Evolutionary conservation across 1,140 invertebrate species (phyloP), one percentile per base, ranked within the genome.

Genomic region (Samia ricini): DNA sequence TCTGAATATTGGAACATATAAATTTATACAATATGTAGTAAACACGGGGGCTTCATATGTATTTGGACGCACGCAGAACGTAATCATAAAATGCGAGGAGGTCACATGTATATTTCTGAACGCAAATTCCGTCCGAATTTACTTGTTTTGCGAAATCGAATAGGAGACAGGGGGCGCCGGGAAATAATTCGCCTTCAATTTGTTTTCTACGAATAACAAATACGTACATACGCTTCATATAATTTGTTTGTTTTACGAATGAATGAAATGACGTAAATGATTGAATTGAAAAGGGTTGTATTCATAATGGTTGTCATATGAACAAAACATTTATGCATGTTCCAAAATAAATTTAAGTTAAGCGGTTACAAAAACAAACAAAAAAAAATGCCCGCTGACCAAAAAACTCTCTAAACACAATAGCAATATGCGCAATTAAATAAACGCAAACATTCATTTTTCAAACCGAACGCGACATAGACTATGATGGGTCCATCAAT

Each of bases 401-500:
- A 42, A 42, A 42, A 42, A n/a, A n/a, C n/a, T n/a, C 7, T 42
- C 12, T 42, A 12, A 12, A 71, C 71, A 64, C 63, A 80, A 81
- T 77, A 68, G 71, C 79, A 69, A 71, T 62, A 73, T 56, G 68
- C 62, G 68, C 74, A 81, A 83, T 77, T 73, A 80, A 74, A 71
- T 73, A 71, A 71, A 65, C 69, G 65, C 73, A 77, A 82, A 76
- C 76, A 75, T 64, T 72, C 74, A 81, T 81, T 85, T 81, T 80
- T 85, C 77, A 83, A 80, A 77, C 64, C 63, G 75, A 78, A 79
- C 71, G 75, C 74, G 72, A 78, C 76, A 78, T 59, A 68, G 59
- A 72, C 76, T 80, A 82, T 78, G 76, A 82, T 68, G 68, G 51
- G 50, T 60, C 71, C 80, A 87, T 87, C 84, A 83, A 87, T 85